Conservation (phyloP, 2,113 vertebrate species). For the Erinaceus europaeus region DNA sequence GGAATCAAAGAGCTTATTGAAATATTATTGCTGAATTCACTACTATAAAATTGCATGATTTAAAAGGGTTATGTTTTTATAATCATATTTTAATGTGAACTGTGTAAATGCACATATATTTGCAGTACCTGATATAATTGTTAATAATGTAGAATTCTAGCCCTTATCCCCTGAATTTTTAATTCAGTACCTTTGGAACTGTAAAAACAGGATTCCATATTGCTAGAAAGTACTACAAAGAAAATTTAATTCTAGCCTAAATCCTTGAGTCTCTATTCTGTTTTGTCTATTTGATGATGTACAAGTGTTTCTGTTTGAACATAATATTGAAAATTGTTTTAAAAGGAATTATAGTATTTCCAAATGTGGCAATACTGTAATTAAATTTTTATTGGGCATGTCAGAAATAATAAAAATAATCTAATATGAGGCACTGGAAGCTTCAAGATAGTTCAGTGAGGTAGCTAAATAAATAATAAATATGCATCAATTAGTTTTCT, state of each 20-base stretch:
- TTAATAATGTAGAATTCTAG: background rate
- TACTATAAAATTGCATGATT: background rate
- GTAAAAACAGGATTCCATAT: background rate
- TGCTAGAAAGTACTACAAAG: background rate
- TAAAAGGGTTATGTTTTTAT: background rate
- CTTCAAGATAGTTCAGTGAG: background rate
- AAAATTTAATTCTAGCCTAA: background rate
- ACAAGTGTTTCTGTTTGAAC: background rate
- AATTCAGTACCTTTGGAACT: background rate
- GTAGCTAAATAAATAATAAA: background rate
- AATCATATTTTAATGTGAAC: background rate
- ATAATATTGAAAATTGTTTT: background rate
- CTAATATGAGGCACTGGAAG: background rate
- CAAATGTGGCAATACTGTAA: background rate
- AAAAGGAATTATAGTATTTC: background rate
- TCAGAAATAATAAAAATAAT: background rate
- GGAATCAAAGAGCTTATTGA: background rate
- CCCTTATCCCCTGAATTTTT: background rate
- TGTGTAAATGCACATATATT: background rate
- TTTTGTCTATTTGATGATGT: background rate
- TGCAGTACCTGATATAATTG: background rate
- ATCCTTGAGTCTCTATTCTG: background rate
- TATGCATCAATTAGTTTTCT: background rate
- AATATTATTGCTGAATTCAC: background rate
- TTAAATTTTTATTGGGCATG: background rate